These are phyloP conservation scores for Coremacera marginata DNA, from an alignment of 2,888 invertebrate genomes.

Conservation along the genomic window DNA sequence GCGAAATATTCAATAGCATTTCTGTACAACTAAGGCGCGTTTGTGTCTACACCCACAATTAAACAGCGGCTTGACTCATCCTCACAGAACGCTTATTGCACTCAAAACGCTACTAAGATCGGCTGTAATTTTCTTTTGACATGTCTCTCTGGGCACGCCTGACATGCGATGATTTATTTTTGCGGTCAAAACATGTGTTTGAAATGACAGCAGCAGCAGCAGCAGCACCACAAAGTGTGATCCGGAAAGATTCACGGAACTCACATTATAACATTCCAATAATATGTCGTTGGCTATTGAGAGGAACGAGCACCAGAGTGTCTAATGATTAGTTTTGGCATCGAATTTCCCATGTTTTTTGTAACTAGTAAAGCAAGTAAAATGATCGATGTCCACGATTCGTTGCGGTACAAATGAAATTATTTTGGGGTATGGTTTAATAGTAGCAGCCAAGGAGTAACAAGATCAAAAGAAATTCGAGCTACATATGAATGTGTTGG, in stretches of 20 bases:
- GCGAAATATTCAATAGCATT: not conserved
- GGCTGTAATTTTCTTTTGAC: conserved; percentile 20
- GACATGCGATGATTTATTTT: conserved; percentile 68
- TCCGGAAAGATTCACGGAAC: conserved; percentile 57
- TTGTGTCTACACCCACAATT: not conserved
- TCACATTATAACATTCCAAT: conserved; percentile 62
- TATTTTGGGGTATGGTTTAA: not conserved
- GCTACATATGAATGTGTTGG: not conserved
- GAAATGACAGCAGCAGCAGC: conserved; percentile 65
- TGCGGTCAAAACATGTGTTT: conserved; percentile 70
- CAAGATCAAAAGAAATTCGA: not conserved
- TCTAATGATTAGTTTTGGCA: conserved; percentile 51
- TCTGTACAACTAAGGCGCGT: not conserved
- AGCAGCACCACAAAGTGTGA: conserved; percentile 52
- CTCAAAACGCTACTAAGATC: not conserved
- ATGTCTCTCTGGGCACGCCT: conserved; percentile 54
- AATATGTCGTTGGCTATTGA: conserved; percentile 50
- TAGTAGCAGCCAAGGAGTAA: not conserved
- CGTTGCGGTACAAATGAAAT: conserved; percentile 42
- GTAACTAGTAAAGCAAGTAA: not conserved
- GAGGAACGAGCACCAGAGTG: conserved; percentile 57
- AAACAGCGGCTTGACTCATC: not conserved
- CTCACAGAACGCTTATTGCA: not conserved
- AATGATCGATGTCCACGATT: conserved; percentile 46
- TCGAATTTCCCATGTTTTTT: conserved; percentile 53